Evolutionary conservation across 2,888 invertebrate species (phyloP), one percentile per base, ranked within the genome.

Genomic region (Eupithecia pulchellata): DNA sequence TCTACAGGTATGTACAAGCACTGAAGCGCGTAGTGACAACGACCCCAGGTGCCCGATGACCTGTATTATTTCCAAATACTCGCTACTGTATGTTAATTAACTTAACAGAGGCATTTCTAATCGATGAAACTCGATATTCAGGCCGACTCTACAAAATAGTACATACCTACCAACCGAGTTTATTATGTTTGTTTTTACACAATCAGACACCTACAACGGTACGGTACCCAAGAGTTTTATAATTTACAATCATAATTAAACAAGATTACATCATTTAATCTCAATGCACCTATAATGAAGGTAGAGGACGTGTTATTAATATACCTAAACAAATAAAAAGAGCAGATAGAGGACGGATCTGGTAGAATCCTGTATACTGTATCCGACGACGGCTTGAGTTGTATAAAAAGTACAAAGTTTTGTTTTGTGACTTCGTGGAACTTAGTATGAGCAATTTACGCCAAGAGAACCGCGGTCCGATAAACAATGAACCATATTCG

Each of bases 41-140:
- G 85, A 86, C 85, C 87, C 79, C 79, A 61, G 55, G 64, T 78
- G 80, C 81, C 81, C 72, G 78, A 78, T 81, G 84, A 84, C 84
- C 84, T 77, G 75, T 79, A 69, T 75, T 68, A 39, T 66, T 66
- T 32, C 34, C 57, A 42, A 68, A 66, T 71, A 66, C n/a, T 58
- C n/a, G 32, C 60, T 32, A 32, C 60, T 36, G 42, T 42, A 67
- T 62, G 52, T 36, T 67, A 67, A 67, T 67, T 47, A 67, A 17
- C 58, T 29, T 39, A 58, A 47, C 66, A 66, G 25, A 60, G 20
- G 42, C 42, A 60, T 32, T 29, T 55, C 29, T 17, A 27, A 39
- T 39, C 30, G n/a, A 34, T 66, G 58, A 39, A 66, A 58, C 13
- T 29, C 42, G 39, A 66, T 66, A 61, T 34, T 34, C 13, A 61